Percentiles rank a stretch among this genome's conserved stretches.
Evolutionary conservation across 1,140 invertebrate genomes (phyloP).

Genomic region (Platyura marginata): DNA sequence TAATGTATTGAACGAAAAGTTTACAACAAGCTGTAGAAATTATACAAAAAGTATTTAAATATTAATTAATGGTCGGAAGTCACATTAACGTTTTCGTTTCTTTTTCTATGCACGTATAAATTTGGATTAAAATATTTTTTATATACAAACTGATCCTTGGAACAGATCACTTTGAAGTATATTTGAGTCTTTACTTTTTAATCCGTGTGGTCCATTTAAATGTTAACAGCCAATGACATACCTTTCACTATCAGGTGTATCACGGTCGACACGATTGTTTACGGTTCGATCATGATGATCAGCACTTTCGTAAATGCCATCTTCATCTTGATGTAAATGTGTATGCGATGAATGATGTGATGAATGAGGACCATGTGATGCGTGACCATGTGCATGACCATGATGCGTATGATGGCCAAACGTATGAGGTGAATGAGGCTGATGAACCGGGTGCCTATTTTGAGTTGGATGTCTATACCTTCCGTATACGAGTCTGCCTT

Average conservation of each 20-base stretch:
- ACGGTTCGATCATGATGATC: slow-evolving; percentile 44
- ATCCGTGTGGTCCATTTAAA: too few relatives aligned
- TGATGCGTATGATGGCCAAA: slow-evolving; percentile 24
- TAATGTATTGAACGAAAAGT: too few relatives aligned
- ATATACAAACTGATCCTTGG: too few relatives aligned
- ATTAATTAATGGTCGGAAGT: too few relatives aligned
- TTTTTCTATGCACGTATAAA: too few relatives aligned
- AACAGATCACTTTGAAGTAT: background rate
- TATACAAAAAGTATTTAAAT: too few relatives aligned
- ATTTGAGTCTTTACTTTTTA: too few relatives aligned
- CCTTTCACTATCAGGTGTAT: slow-evolving; percentile 73
- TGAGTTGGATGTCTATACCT: slow-evolving; percentile 53
- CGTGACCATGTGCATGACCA: slow-evolving; percentile 24
- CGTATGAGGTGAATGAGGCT: slow-evolving; percentile 22
- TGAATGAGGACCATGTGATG: slow-evolving; percentile 24
- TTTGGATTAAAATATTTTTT: too few relatives aligned
- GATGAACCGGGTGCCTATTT: slow-evolving; percentile 27
- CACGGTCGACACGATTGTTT: slow-evolving; percentile 33
- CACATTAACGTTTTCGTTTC: too few relatives aligned
- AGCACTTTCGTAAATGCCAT: slow-evolving; percentile 69
- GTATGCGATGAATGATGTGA: slow-evolving; percentile 29
- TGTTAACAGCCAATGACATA: too few relatives aligned
- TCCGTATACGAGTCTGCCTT: slow-evolving; percentile 54
- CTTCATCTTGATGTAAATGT: slow-evolving; percentile 48
- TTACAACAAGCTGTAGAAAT: too few relatives aligned